Evolutionary conservation across 2,888 invertebrate genomes (phyloP), one percentile per base, ranked within the genome.

Genomic region (Tachina fera): DNA sequence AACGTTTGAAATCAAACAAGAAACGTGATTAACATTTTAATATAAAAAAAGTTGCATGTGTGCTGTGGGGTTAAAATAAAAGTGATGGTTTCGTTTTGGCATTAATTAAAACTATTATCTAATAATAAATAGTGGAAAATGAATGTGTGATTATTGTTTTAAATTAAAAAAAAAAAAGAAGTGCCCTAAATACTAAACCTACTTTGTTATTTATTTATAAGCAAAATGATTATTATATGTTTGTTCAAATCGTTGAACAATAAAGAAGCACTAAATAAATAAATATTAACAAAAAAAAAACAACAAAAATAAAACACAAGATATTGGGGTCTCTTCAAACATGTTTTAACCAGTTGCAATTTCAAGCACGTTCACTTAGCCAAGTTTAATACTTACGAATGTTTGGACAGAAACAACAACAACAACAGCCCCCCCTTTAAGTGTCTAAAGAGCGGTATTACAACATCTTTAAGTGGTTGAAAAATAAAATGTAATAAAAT

Each of bases 311-410:
- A 49, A 58, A 60, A 43, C n/a, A 31, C 56, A 74, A n/a, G n/a
- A n/a, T 63, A 71, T 71, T 71, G 78, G 71, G 71, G 78, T 79
- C 53, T 79, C 70, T 71, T 79, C 61, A 63, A 72, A 71, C 71
- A 72, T 79, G 79, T 72, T 79, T 78, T 70, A 79, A 84, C 60
- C 80, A 74, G 79, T 86, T 85, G 84, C 84, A 87, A 88, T 88
- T 88, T 88, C 53, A 84, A 84, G 68, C 88, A 89, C 88, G 88
- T 88, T 87, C 82, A 83, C 70, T 87, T 87, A 67, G 83, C 86
- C 81, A 83, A 84, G 81, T 85, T 76, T 45, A 53, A 45, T 9
- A 78, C 53, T 61, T 41, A 39, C 51, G 58, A 47, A 56, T 47
- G 45, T 0, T 45, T 10, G 58, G 45, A 80, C 47, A 71, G 47